Conservation (phyloP, 30 jellyfish, hydroid and myxozoan genomes). For the Aurelia sp. region DNA sequence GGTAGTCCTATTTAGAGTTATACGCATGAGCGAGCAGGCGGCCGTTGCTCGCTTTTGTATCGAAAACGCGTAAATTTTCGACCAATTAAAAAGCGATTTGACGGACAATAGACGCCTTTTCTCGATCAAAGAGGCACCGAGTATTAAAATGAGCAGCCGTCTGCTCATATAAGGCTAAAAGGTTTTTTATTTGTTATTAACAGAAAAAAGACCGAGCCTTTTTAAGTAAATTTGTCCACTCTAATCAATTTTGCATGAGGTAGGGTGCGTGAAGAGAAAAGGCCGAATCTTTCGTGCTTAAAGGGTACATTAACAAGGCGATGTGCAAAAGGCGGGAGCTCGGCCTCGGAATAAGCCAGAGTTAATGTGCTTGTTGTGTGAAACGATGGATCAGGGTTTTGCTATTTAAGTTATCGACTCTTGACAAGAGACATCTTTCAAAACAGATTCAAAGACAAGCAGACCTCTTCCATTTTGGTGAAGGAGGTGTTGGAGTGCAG, state of each 20-base stretch:
- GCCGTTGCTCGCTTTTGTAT: conserved; percentile 22
- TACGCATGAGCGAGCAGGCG: conserved; percentile 13
- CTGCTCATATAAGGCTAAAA: not conserved
- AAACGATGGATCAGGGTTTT: too few species aligned
- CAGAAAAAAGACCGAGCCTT: conserved; percentile 21
- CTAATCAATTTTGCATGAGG: conserved; percentile 60
- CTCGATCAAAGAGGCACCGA: conserved; percentile 54
- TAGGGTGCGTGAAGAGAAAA: conserved; percentile 12
- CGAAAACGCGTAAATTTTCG: conserved; percentile 12
- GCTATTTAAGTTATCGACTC: too few species aligned
- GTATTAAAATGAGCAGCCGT: conserved; percentile 35
- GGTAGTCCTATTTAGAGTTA: too few species aligned
- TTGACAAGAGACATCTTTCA: too few species aligned
- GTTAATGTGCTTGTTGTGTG: too few species aligned
- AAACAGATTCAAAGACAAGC: too few species aligned
- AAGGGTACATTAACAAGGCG: too few species aligned
- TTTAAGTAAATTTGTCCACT: not conserved
- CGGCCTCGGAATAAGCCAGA: too few species aligned
- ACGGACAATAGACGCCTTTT: conserved; percentile 57
- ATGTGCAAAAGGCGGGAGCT: too few species aligned
- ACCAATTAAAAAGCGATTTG: conserved; percentile 44
- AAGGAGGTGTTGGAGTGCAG: too few species aligned
- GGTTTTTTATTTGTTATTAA: conserved; percentile 29
- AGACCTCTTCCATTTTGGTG: too few species aligned
- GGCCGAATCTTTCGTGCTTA: not conserved